phyloP scores from a whole-genome alignment of 2,888 invertebrate species.

The Eupithecia inturbata region DNA sequence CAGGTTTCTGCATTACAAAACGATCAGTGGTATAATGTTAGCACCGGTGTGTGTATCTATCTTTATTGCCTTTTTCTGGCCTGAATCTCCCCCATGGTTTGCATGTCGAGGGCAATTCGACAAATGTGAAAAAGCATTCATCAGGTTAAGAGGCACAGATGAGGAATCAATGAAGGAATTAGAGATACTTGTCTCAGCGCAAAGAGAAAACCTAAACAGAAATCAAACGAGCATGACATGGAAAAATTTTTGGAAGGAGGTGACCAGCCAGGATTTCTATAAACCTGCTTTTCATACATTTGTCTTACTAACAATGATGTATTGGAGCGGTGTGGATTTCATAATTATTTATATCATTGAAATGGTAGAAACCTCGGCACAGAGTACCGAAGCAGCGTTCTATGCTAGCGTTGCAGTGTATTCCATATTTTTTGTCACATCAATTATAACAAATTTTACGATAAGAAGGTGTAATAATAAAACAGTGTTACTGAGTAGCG shows the following conservation, averaged over 20 bases:
- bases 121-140: slow-evolving; percentile 40
- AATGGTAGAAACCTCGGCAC: slow-evolving; percentile 20
- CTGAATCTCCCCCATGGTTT: slow-evolving; percentile 46
- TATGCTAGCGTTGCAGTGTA: slow-evolving; percentile 22
- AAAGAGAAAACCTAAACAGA: slow-evolving; percentile 29
- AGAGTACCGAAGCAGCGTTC: slow-evolving; percentile 19
- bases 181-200: slow-evolving; percentile 30
- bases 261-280: slow-evolving; percentile 24
- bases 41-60: slow-evolving; percentile 29
- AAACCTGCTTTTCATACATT: slow-evolving; percentile 26
- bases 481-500: slow-evolving; percentile 21
- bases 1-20: slow-evolving; percentile 37
- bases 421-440: slow-evolving; percentile 12
- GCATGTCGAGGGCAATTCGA: slow-evolving; percentile 43
- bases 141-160: slow-evolving; percentile 40
- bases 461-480: slow-evolving; percentile 23
- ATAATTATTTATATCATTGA: slow-evolving; percentile 29
- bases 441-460: slow-evolving; percentile 11
- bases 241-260: not conserved
- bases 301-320: slow-evolving; percentile 23
- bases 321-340: slow-evolving; percentile 28
- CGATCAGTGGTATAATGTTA: slow-evolving; percentile 36
- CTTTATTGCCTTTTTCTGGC: slow-evolving; percentile 38
- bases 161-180: slow-evolving; percentile 38
- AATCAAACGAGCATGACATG: not conserved